These are phyloP conservation scores for Drosophila trichaetosa DNA, from an alignment of 2,888 invertebrate genomes.

Conservation along the genomic window DNA sequence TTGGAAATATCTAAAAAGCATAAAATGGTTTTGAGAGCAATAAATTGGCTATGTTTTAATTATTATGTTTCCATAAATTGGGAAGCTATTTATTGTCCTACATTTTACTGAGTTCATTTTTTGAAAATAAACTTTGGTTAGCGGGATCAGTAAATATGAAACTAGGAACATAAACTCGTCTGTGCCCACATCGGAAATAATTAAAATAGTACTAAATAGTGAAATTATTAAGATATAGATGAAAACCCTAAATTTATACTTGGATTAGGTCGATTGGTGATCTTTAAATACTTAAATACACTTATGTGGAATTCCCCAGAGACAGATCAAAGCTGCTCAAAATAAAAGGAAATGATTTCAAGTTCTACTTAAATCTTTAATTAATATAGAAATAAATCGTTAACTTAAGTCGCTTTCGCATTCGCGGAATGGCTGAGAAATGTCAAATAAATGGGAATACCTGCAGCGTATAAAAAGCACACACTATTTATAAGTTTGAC, in stretches of 20 bases:
- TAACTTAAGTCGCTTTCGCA: not conserved
- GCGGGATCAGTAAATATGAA: not conserved
- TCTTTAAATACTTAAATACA: not conserved
- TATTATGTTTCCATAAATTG: not conserved
- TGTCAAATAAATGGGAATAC: too few relatives aligned
- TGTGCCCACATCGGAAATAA: not conserved
- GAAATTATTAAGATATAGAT: too few relatives aligned
- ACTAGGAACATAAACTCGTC: not conserved
- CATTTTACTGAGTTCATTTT: not conserved
- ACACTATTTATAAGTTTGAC: too few relatives aligned
- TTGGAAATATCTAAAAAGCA: not conserved
- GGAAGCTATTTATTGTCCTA: not conserved
- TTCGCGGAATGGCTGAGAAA: not conserved
- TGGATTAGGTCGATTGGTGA: not conserved
- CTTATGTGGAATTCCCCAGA: not conserved
- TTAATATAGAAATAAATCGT: too few relatives aligned
- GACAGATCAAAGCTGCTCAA: not conserved
- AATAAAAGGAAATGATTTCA: too few relatives aligned
- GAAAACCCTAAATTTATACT: too few relatives aligned
- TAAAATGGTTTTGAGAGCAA: not conserved
- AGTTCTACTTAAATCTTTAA: not conserved
- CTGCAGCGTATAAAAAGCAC: too few relatives aligned
- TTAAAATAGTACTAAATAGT: not conserved
- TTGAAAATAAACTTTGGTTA: not conserved
- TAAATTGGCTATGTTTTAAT: not conserved